phyloP scores from a whole-genome alignment of 1,140 invertebrate species.

The Medauroidea extradentata region DNA sequence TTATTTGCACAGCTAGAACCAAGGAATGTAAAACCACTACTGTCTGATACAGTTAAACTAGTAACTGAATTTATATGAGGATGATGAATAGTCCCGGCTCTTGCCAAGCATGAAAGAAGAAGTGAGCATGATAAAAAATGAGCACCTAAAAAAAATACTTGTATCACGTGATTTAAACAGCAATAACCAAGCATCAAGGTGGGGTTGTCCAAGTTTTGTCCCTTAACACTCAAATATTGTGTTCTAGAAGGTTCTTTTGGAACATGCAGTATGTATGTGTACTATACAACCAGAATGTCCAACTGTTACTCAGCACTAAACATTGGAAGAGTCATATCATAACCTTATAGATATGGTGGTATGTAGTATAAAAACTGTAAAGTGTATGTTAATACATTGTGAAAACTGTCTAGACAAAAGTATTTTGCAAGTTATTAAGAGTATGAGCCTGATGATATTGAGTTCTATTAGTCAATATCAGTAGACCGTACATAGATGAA shows the following conservation, averaged over 20 bases:
- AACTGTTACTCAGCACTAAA: constrained; percentile 8
- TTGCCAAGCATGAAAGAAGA: constrained; percentile 11
- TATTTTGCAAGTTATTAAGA: constrained; percentile 4
- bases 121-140: background rate
- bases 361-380: constrained; percentile 3
- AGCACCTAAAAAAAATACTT: background rate
- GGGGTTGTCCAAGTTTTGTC: constrained; percentile 14
- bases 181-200: constrained; percentile 5
- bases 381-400: constrained; percentile 14
- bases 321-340: constrained; percentile 15
- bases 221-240: constrained; percentile 11
- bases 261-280: constrained; percentile 15
- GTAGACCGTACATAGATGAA: background rate
- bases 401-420: constrained; percentile 8
- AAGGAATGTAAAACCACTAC: constrained; percentile 9
- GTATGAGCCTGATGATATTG: background rate
- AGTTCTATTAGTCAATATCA: background rate
- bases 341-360: constrained; percentile 11
- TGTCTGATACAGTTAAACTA: constrained; percentile 9
- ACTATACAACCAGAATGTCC: constrained; percentile 15
- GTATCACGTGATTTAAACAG: background rate
- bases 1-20: constrained; percentile 10
- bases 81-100: constrained; percentile 16
- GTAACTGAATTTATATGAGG: constrained; percentile 19
- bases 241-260: constrained; percentile 12